Percentiles rank a stretch among this genome's conserved stretches.
These are phyloP conservation scores for Lordiphosa mommai DNA, from an alignment of 1,140 invertebrate species.

Conservation along the genomic window DNA sequence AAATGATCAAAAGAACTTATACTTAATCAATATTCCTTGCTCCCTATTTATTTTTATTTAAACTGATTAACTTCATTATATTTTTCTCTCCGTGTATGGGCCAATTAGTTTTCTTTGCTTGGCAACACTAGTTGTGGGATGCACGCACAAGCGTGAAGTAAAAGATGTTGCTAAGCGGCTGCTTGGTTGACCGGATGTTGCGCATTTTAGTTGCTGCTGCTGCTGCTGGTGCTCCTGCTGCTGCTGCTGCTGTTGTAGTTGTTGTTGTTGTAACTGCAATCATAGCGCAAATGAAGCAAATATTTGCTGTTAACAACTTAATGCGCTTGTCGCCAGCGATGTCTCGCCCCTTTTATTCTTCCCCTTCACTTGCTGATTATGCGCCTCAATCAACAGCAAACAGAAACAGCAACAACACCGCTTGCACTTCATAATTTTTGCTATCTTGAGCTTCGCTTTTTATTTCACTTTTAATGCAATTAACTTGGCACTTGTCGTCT, in stretches of 20 bases:
- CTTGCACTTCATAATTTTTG: constrained; percentile 72
- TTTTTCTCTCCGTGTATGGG: neutral
- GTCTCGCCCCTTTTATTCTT: neutral
- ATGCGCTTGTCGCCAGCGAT: constrained; percentile 57
- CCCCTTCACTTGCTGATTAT: constrained; percentile 52
- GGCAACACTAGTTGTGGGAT: constrained; percentile 44
- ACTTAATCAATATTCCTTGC: too few relatives aligned
- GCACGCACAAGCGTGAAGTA: constrained; percentile 18
- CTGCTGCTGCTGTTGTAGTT: constrained; percentile 23
- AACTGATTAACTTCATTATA: neutral
- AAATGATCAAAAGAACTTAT: too few relatives aligned
- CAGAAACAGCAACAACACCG: constrained; percentile 22
- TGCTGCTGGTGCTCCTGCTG: constrained; percentile 25
- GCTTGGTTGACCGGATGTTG: constrained; percentile 41
- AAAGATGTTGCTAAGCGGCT: constrained; percentile 46
- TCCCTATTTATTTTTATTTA: too few relatives aligned
- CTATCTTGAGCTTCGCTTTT: constrained; percentile 74
- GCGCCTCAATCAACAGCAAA: constrained; percentile 66
- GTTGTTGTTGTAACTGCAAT: constrained; percentile 40
- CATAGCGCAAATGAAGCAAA: constrained; percentile 76
- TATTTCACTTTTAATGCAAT: constrained; percentile 78
- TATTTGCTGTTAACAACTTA: constrained; percentile 77
- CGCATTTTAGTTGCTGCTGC: constrained; percentile 32
- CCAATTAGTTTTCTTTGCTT: constrained; percentile 10
- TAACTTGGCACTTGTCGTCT: constrained; percentile 72